A percentile compares a stretch with the other conserved stretches of the same genome.
These are phyloP conservation scores for Drosophila cardini DNA, from an alignment of 1,140 invertebrate species.

Conservation along the genomic window DNA sequence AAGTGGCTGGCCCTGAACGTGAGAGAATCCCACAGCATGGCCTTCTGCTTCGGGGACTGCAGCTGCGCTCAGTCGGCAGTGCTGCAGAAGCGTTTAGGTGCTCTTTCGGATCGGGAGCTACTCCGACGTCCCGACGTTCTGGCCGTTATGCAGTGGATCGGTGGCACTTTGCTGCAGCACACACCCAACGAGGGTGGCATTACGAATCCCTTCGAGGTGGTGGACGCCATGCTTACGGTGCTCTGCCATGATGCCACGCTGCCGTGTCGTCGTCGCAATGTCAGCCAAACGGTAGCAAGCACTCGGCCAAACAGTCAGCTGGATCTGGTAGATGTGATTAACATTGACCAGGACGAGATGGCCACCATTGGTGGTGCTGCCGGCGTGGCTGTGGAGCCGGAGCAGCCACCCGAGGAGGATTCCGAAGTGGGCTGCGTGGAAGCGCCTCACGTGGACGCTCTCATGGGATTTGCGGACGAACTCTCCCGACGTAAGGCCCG, in stretches of 20 bases:
- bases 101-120: constrained; percentile 57
- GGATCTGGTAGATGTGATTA: constrained; percentile 80
- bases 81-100: constrained; percentile 60
- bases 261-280: constrained; percentile 87
- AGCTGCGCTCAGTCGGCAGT: constrained; percentile 90
- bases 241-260: constrained; percentile 92
- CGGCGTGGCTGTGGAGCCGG: constrained; percentile 32
- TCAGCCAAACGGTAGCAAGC: constrained; percentile 39
- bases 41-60: constrained; percentile 94
- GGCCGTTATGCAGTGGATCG: constrained; percentile 86
- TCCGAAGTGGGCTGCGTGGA: constrained; percentile 68
- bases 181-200: constrained; percentile 86
- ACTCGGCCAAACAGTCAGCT: constrained; percentile 34
- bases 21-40: constrained; percentile 91
- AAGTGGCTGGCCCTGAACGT: constrained; percentile 84
- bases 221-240: constrained; percentile 92
- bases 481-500: constrained; percentile 88
- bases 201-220: constrained; percentile 88
- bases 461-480: constrained; percentile 92
- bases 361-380: constrained; percentile 50
- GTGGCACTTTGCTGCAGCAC: constrained; percentile 88
- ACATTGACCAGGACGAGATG: constrained; percentile 83
- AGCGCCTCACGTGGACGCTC: constrained; percentile 88
- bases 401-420: constrained; percentile 6
- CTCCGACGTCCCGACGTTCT: constrained; percentile 88